phyloP scores from a whole-genome alignment of 2,113 vertebrate species.

The Lophura nycthemera region DNA sequence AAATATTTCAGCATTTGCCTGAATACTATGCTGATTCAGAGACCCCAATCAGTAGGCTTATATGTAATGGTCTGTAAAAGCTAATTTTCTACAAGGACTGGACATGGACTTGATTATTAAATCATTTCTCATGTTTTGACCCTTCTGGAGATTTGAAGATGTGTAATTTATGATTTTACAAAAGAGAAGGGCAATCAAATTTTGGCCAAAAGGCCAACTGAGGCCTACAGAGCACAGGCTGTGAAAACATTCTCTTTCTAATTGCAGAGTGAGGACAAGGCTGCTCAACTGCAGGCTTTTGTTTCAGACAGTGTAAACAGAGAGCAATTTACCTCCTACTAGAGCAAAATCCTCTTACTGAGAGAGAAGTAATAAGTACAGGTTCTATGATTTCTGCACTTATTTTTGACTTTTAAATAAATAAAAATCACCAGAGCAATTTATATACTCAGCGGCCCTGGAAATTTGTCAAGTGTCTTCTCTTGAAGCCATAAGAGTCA shows the following conservation, averaged over 20 bases:
- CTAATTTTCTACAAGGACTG: neutral
- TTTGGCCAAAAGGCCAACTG: neutral
- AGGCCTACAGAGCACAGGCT: neutral
- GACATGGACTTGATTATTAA: neutral
- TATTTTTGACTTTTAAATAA: constrained; percentile 43
- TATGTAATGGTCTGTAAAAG: constrained; percentile 1
- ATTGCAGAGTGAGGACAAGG: neutral
- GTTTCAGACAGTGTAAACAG: constrained; percentile 53
- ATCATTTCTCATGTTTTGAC: neutral
- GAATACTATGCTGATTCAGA: neutral
- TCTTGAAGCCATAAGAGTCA: neutral
- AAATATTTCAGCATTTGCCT: constrained; percentile 8
- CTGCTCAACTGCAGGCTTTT: constrained; percentile 55
- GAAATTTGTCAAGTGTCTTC: neutral
- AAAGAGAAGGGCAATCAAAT: neutral
- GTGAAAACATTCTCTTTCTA: neutral
- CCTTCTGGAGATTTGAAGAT: neutral
- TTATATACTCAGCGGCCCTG: neutral
- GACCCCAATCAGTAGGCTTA: neutral
- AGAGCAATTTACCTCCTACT: constrained; percentile 47
- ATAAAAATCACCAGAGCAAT: constrained; percentile 16
- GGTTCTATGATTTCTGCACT: constrained; percentile 17
- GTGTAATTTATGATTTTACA: neutral
- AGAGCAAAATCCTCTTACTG: constrained; percentile 40
- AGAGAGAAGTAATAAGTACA: constrained; percentile 48